Evolutionary conservation across 2,113 vertebrate genomes (phyloP), one percentile per base, ranked within the genome.

Genomic region (Macroglossus sobrinus): DNA sequence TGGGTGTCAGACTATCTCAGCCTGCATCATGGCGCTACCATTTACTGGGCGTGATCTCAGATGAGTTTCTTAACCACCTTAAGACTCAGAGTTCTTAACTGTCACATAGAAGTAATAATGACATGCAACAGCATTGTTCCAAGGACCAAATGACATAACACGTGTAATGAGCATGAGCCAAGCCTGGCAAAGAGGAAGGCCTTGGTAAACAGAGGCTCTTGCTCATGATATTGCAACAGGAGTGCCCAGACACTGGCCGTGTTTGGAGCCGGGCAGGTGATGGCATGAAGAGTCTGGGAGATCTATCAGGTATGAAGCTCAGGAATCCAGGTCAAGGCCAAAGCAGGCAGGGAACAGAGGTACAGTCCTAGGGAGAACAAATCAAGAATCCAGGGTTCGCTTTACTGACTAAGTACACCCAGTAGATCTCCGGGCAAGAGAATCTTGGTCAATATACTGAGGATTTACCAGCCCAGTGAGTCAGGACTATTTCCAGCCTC

Each of bases 341-440:
- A 76, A 50, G 45, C 15, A 24, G 35, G 35, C 57, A 19, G 35
- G 24, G 14, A 63, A 38, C 59, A 64, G 89, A 68, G 59, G 35
- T 35, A 35, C 30, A 55, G 69, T 5, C 43, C 64, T 22, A 4
- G 40, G 47, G 78, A 93, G 7, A 78, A 53, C 11, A 61, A 1
- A 33, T 38, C 8, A 55, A 71, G 63, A 88, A 28, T 50, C 55
- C 64, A 47, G 7, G 10, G 21, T 28, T 33, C 72, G 45, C 13
- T 11, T 16, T 33, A 50, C 14, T 57, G 28, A 8, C 1, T 6
- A 74, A 26, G 15, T 18, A 28, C 1, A 10, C 10, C 1, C 13
- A 61, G 35, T 7, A 45, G 50, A 82, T 59, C 28, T 43, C 3
- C 1, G 28, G 35, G 12, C 24, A n/a, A 18, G 21, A 72, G 71